Conservation (phyloP, 1,140 invertebrate species). For the Drosophila gunungcola region DNA sequence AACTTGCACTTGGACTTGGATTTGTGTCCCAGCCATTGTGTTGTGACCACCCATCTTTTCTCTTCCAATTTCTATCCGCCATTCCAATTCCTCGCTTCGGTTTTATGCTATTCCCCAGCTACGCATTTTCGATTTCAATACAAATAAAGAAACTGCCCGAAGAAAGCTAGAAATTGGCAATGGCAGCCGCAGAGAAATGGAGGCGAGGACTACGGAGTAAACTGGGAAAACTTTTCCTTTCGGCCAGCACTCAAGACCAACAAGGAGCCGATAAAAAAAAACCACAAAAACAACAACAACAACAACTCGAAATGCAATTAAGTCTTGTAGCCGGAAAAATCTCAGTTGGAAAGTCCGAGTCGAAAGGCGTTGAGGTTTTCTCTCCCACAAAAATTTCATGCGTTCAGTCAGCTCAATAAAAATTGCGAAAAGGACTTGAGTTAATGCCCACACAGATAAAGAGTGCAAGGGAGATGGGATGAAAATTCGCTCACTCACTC, state of each 20-base stretch:
- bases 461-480: not conserved
- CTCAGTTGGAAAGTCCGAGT: constrained; percentile 50
- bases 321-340: constrained; percentile 57
- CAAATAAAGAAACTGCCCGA: constrained; percentile 59
- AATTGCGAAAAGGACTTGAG: constrained; percentile 71
- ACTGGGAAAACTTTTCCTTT: constrained; percentile 73
- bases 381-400: constrained; percentile 74
- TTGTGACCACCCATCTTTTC: constrained; percentile 32
- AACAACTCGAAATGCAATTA: constrained; percentile 78
- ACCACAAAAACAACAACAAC: constrained; percentile 8
- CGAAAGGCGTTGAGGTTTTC: not conserved
- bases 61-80: not conserved
- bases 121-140: constrained; percentile 81
- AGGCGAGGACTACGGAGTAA: constrained; percentile 10
- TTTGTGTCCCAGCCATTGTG: constrained; percentile 48
- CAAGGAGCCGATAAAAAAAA: constrained; percentile 18
- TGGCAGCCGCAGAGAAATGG: constrained; percentile 63
- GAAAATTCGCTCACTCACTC: constrained; percentile 5
- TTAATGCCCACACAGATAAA: constrained; percentile 55
- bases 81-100: constrained; percentile 7
- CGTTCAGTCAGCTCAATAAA: constrained; percentile 73
- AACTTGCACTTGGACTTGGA: constrained; percentile 11
- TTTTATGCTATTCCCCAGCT: constrained; percentile 57
- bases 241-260: constrained; percentile 67
- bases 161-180: constrained; percentile 71